A percentile compares a stretch with the other conserved stretches of the same genome.
These are phyloP conservation scores for Thereva nobilitata DNA, from an alignment of 2,888 invertebrate species.

Conservation along the genomic window DNA sequence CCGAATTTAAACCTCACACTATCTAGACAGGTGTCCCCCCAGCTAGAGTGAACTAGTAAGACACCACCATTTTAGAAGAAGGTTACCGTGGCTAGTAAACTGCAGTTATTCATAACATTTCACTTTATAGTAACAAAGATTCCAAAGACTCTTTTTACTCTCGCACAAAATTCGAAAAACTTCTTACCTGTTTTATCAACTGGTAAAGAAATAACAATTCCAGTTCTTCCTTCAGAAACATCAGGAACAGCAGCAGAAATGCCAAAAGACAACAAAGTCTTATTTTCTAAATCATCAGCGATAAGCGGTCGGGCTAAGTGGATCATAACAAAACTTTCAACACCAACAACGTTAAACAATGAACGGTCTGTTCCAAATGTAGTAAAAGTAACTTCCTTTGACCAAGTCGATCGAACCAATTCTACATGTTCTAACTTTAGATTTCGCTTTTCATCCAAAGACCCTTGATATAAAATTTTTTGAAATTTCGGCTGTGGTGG, in stretches of 20 bases:
- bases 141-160: no score
- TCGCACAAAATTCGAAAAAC: no score
- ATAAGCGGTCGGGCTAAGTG: conserved; percentile 30
- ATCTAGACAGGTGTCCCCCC: no score
- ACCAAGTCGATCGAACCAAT: conserved; percentile 42
- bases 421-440: conserved; percentile 38
- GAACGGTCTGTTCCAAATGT: conserved; percentile 33
- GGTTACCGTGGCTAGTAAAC: no score
- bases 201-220: conserved; percentile 42
- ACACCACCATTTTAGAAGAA: no score
- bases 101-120: no score
- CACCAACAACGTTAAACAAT: conserved; percentile 41
- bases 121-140: no score
- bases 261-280: conserved; percentile 39
- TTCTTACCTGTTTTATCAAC: conserved; percentile 3
- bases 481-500: conserved; percentile 44
- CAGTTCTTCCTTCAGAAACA: conserved; percentile 40
- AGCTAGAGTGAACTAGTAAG: no score
- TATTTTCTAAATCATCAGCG: conserved; percentile 39
- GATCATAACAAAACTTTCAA: conserved; percentile 39
- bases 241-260: conserved; percentile 42
- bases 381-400: conserved; percentile 41
- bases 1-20: no score
- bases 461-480: conserved; percentile 28
- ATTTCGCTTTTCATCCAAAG: conserved; percentile 31